Conservation (phyloP, 2,888 invertebrate species). For the Eupithecia pulchellata region DNA sequence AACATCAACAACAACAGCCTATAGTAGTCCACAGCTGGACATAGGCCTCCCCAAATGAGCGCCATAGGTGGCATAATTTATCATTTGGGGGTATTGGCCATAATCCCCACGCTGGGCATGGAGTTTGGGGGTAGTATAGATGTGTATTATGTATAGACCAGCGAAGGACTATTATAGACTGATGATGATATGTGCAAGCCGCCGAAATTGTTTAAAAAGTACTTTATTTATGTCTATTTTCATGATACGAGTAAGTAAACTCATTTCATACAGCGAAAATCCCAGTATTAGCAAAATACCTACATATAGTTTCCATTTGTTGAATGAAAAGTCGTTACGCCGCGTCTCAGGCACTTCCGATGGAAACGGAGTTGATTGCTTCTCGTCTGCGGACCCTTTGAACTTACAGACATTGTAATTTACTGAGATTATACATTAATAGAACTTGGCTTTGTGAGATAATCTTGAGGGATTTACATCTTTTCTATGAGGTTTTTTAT, state of each 20-base stretch:
- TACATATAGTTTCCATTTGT: constrained; percentile 3
- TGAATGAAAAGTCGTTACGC: constrained; percentile 3
- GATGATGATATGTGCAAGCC: no score
- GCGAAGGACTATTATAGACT: no score
- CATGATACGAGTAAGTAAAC: background rate
- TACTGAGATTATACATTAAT: constrained; percentile 4
- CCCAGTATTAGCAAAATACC: background rate
- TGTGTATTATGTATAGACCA: no score
- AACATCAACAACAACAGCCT: no score
- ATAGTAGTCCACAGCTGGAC: no score
- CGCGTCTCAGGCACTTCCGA: constrained; percentile 25
- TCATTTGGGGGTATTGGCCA: no score
- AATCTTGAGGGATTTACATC: background rate
- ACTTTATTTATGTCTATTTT: background rate
- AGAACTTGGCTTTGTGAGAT: background rate
- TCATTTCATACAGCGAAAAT: background rate
- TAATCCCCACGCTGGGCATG: no score
- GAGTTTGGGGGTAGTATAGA: no score
- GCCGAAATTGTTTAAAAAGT: no score
- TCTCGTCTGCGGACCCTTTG: constrained; percentile 14
- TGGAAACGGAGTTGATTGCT: constrained; percentile 46
- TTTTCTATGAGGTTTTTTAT: background rate
- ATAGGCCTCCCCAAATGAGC: no score
- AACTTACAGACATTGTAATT: constrained; percentile 11
- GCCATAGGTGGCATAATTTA: no score